Evolutionary conservation across 1,140 invertebrate genomes (phyloP).

Genomic region (Trichonephila clavata): DNA sequence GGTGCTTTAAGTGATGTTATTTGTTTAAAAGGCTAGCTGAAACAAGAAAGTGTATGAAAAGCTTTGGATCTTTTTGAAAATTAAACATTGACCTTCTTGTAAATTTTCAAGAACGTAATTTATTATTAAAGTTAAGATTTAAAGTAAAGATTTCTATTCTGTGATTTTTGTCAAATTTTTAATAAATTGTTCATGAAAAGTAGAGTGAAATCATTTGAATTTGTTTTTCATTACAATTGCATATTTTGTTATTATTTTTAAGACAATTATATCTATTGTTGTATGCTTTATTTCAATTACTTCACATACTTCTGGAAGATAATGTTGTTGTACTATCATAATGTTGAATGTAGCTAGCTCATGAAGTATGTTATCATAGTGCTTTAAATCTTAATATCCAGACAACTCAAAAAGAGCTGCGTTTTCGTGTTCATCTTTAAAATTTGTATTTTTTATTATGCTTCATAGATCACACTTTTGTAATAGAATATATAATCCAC

Average conservation of each 20-base stretch:
- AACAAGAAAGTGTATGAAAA: too few species aligned
- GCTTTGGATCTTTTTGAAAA: too few species aligned
- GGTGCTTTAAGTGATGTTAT: neutral
- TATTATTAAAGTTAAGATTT: too few species aligned
- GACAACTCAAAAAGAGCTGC: neutral
- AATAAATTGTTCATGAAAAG: too few species aligned
- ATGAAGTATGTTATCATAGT: neutral
- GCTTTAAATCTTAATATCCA: conserved; percentile 22
- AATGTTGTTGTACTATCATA: neutral
- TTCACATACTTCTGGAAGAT: neutral
- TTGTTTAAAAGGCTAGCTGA: neutral
- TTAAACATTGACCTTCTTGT: too few species aligned
- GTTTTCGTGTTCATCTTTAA: conserved; percentile 20
- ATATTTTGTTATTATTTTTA: too few species aligned
- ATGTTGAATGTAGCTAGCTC: neutral
- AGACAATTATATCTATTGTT: too few species aligned
- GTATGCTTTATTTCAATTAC: neutral
- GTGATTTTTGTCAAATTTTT: too few species aligned
- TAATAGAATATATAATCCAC: conserved; percentile 34
- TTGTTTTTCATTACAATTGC: too few species aligned
- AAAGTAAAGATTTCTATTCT: too few species aligned
- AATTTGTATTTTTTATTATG: conserved; percentile 9
- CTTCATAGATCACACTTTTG: conserved; percentile 4
- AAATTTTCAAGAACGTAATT: too few species aligned
- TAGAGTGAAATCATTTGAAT: too few species aligned